These are phyloP conservation scores for Cheilosia vernalis DNA, from an alignment of 2,888 invertebrate genomes.

Conservation along the genomic window DNA sequence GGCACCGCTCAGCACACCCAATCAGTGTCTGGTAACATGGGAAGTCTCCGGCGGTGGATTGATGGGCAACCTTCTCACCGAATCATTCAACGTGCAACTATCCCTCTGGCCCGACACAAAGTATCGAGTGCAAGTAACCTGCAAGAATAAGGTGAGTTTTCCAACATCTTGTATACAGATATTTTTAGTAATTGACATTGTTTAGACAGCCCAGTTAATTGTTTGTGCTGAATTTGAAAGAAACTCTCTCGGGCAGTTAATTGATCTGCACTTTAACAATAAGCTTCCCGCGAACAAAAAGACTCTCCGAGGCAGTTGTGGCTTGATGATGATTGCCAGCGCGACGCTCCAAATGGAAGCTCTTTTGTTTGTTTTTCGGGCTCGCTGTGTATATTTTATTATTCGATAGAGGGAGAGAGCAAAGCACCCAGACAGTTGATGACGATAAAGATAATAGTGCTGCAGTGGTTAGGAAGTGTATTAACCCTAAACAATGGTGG, in stretches of 20 bases:
- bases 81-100: conserved; percentile 82
- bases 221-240: conserved; percentile 67
- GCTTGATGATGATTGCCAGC: conserved; percentile 33
- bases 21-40: conserved; percentile 83
- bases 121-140: conserved; percentile 83
- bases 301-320: conserved; percentile 17
- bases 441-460: background rate
- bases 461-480: conserved; percentile 61
- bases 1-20: conserved; percentile 80
- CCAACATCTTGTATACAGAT: background rate
- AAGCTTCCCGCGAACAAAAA: conserved; percentile 64
- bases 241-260: conserved; percentile 52
- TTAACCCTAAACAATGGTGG: conserved; percentile 69
- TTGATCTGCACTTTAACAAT: conserved; percentile 53
- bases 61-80: conserved; percentile 83
- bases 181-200: conserved; percentile 44
- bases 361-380: conserved; percentile 60
- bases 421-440: conserved; percentile 45
- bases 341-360: conserved; percentile 23
- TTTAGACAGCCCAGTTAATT: conserved; percentile 68
- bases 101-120: conserved; percentile 83
- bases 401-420: conserved; percentile 22
- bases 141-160: conserved; percentile 82
- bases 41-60: conserved; percentile 83
- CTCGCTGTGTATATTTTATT: conserved; percentile 63